Percentiles rank a stretch among this genome's conserved stretches.
phyloP scores from a whole-genome alignment of 1,140 invertebrate species.

The Gonioctena quinquepunctata region DNA sequence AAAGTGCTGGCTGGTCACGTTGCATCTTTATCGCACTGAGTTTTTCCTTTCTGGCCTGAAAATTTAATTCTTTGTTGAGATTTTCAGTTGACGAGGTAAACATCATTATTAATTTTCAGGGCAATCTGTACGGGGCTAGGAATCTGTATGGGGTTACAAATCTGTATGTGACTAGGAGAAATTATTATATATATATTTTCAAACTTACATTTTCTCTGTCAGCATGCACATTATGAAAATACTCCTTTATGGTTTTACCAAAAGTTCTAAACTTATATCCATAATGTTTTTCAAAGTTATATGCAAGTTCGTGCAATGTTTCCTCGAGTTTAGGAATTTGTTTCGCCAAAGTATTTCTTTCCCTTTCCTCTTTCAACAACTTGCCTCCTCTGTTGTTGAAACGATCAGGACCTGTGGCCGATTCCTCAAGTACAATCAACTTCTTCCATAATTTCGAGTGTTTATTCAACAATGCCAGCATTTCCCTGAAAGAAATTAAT shows the following conservation, averaged over 20 bases:
- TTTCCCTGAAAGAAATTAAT: too few relatives aligned
- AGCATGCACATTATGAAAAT: slow-evolving; percentile 27
- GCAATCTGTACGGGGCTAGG: too few relatives aligned
- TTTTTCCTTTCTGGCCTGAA: slow-evolving; percentile 31
- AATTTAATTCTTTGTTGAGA: too few relatives aligned
- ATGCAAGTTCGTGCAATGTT: slow-evolving; percentile 60
- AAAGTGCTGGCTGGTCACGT: slow-evolving; percentile 24
- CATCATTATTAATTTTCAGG: too few relatives aligned
- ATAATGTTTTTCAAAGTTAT: slow-evolving; percentile 60
- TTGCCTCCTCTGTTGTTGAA: slow-evolving; percentile 85
- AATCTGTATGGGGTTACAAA: too few relatives aligned
- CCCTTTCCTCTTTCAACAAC: slow-evolving; percentile 80
- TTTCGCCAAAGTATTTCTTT: slow-evolving; percentile 69
- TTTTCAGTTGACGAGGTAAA: too few relatives aligned
- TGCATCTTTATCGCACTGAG: slow-evolving; percentile 37
- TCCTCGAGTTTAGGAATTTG: slow-evolving; percentile 63
- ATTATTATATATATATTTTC: too few relatives aligned
- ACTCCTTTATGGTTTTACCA: slow-evolving; percentile 55
- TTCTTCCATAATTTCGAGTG: slow-evolving; percentile 24
- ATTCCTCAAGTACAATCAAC: slow-evolving; percentile 63
- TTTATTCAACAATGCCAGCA: slow-evolving; percentile 65
- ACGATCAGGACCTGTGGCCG: slow-evolving; percentile 74
- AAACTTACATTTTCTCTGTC: slow-evolving; percentile 33
- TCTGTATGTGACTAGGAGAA: too few relatives aligned
- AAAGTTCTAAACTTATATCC: slow-evolving; percentile 62